Conservation (phyloP, 2,113 vertebrate species). For the Thymallus thymallus region DNA sequence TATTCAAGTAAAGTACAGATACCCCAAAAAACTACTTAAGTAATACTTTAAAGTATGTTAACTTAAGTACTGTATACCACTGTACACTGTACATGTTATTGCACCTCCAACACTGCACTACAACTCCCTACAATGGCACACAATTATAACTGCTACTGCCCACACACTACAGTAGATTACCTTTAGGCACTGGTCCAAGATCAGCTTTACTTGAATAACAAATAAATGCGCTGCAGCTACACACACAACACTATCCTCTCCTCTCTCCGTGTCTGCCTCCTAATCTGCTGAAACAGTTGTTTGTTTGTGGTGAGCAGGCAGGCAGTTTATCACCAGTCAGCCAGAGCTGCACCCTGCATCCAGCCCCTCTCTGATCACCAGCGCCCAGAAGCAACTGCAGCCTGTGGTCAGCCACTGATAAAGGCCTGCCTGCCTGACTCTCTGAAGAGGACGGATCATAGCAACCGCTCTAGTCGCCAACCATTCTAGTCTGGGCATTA, state of each 20-base stretch:
- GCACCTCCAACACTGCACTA: too few relatives aligned
- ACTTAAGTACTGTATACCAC: too few relatives aligned
- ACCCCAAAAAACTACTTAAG: too few relatives aligned
- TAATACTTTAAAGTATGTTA: too few relatives aligned
- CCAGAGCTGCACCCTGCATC: slow-evolving; percentile 53
- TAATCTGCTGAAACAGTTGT: not conserved
- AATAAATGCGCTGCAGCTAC: not conserved
- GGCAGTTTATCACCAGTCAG: slow-evolving; percentile 46
- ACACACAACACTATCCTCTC: not conserved
- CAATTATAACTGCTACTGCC: too few relatives aligned
- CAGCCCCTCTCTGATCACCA: slow-evolving; percentile 48
- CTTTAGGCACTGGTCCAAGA: too few relatives aligned
- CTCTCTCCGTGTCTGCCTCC: slow-evolving; percentile 16
- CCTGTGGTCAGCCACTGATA: slow-evolving; percentile 46
- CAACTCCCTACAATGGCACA: too few relatives aligned
- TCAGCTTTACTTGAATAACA: too few relatives aligned
- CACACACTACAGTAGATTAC: too few relatives aligned
- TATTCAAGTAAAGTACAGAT: too few relatives aligned
- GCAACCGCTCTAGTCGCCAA: not conserved
- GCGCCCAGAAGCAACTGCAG: slow-evolving; percentile 55
- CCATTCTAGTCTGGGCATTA: not conserved
- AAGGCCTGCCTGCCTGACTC: slow-evolving; percentile 11
- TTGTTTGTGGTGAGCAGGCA: slow-evolving; percentile 16
- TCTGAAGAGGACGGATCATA: not conserved
- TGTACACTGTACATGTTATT: too few relatives aligned